Evolutionary conservation across 2,797 vertebrate genomes (phyloP), one percentile per base, ranked within the genome.

Genomic region (Oreochromis mossambicus): DNA sequence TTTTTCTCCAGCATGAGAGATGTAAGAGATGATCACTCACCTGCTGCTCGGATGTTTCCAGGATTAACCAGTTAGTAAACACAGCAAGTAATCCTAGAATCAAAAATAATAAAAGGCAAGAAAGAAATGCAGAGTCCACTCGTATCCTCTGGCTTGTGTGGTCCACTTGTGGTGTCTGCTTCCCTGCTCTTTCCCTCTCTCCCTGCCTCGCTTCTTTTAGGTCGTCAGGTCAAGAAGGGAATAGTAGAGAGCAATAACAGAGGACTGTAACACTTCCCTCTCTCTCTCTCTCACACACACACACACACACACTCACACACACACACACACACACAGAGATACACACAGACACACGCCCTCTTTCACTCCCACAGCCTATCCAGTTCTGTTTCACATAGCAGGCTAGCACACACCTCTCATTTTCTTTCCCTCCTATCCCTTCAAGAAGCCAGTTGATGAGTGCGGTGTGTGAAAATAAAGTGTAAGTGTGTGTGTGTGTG

Each of bases 211-310:
- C 80, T 80, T 51, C 90, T 83, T 91, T 89, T 95, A 91, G 93
- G 63, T 90, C 91, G 29, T 96, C 93, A 94, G 97, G 95, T 95
- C 96, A 95, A 90, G 93, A 95, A 97, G 96, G 93, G 96, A 97
- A 95, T 79, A 85, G 92, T 83, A 83, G 87, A 89, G 92, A 88
- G 92, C 94, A 92, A 84, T 91, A 93, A 93, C 92, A 94, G 86
- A 91, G 82, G 29, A 24, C 91, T 88, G 86, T 85, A 90, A 90
- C 93, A 90, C 93, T 83, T 88, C 88, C 58, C 89, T 87, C 85
- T 79, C 77, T 75, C 86, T 43, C 89, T 87, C 85, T 79, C 77
- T 75, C 86, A 36, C 82, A 11, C 77, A 8, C 46, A 50, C 46
- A 50, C 46, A 79, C 15, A 79, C 46, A n/a, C n/a, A n/a, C n/a